Evolutionary conservation across 2,888 invertebrate species (phyloP), one percentile per base, ranked within the genome.

Genomic region (Portevinia maculata): DNA sequence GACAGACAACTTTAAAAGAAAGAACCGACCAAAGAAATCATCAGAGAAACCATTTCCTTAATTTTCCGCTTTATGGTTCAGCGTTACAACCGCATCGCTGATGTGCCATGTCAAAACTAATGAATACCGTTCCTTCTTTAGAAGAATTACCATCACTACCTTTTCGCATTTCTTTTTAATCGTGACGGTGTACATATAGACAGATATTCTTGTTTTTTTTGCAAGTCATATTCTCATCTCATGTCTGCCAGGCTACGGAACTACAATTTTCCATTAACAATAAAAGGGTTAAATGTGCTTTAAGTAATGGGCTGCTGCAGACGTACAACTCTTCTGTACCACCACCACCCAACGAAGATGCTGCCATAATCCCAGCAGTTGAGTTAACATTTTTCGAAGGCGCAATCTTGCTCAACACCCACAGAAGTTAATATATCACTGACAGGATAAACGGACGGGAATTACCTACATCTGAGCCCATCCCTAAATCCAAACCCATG

Each of bases 41-140:
- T 34, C 9, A 44, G 46, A 57, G 24, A 55, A 62, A 28, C 3
- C 28, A 53, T 62, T 71, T 60, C 44, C 44, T 52, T 71, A 44
- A 62, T 71, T 60, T 71, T 71, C 41, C 28, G 44, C 52, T 53
- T 60, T 46, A 59, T 50, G 50, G 59, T 41, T 41, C 24, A n/a
- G 21, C 15, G 44, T 44, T 67, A 53, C 21, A 67, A 67, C 37
- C 39, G 32, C 44, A 46, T 21, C 37, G 30, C 60, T 34, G 52
- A 60, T 71, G 60, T 60, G 24, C 59, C 52, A 52, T 60, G 52
- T 71, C 60, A 71, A 60, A 60, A 52, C 70, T 71, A 71, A 71
- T 71, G 60, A 71, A 46, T 53, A 62, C 52, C 53, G 62, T 62
- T 62, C 44, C 71, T 52, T 44, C 53, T 62, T 30, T 59, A 73